Conservation (phyloP, 2,113 vertebrate genomes). For the Leptodactylus fuscus region DNA sequence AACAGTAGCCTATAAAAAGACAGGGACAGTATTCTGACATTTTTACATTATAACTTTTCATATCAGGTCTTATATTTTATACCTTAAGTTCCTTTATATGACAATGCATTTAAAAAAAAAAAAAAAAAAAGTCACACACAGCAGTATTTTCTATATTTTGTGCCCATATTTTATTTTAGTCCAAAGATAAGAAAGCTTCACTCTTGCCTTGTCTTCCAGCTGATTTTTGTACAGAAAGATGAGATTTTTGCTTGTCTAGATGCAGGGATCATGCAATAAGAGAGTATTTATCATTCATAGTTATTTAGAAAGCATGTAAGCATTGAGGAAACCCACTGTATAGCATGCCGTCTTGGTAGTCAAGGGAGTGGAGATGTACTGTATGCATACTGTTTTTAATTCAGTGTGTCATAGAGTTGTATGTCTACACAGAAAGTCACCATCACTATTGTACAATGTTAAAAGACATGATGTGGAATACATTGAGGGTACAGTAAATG, state of each 20-base stretch:
- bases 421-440: not conserved
- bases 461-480: not conserved
- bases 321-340: not conserved
- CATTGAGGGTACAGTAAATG: not conserved
- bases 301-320: conserved; percentile 16
- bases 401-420: not conserved
- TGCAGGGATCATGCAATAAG: not conserved
- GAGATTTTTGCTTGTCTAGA: not conserved
- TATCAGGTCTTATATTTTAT: conserved; percentile 7
- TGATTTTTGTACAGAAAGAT: not conserved
- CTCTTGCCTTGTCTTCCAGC: conserved; percentile 20
- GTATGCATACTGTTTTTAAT: not conserved
- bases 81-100: not conserved
- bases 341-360: conserved; percentile 11
- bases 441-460: conserved; percentile 3
- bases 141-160: conserved; percentile 62
- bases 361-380: not conserved
- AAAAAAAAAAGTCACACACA: conserved; percentile 62
- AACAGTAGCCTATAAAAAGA: not conserved
- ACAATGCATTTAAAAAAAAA: not conserved
- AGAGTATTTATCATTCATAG: not conserved
- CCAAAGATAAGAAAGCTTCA: conserved; percentile 3
- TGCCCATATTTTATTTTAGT: conserved; percentile 70
- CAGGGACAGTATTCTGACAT: not conserved
- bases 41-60: not conserved